Conservation (phyloP, 2,888 invertebrate species). For the Archips crataeganus region DNA sequence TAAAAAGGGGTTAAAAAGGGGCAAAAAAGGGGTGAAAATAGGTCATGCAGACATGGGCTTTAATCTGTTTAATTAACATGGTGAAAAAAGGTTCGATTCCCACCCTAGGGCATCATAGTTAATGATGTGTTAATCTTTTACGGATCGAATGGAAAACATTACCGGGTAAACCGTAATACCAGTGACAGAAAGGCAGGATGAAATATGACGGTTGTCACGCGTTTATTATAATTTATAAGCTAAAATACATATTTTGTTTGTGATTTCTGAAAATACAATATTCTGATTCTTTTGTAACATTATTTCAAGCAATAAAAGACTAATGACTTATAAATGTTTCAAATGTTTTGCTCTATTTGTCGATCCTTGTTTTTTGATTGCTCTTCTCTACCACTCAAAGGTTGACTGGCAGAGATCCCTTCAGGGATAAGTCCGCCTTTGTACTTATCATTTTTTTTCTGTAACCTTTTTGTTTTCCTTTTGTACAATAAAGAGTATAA, state of each 20-base stretch:
- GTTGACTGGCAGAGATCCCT: too few species aligned
- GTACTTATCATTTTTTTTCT: too few species aligned
- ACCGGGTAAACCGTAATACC: conserved; percentile 19
- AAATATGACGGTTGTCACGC: conserved; percentile 15
- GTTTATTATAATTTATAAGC: conserved; percentile 10
- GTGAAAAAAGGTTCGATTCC: conserved; percentile 75
- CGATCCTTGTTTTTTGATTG: too few species aligned
- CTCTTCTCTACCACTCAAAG: too few species aligned
- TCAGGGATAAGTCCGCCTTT: too few species aligned
- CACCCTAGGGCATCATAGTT: conserved; percentile 63
- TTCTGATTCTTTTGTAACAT: too few species aligned
- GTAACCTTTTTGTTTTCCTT: too few species aligned
- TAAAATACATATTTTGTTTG: conserved; percentile 5
- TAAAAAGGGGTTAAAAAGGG: background rate
- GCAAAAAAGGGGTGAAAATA: conserved; percentile 77
- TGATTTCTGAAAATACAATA: background rate
- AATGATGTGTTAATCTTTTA: conserved; percentile 79
- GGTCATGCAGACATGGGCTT: conserved; percentile 74
- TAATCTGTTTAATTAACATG: conserved; percentile 84
- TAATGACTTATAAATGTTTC: too few species aligned
- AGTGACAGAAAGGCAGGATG: conserved; percentile 14
- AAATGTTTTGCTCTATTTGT: too few species aligned
- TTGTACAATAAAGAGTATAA: too few species aligned
- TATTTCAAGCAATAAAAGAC: too few species aligned
- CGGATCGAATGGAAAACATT: conserved; percentile 46